Evolutionary conservation across 2,797 vertebrate species (phyloP).

Genomic region (Mus minutoides): DNA sequence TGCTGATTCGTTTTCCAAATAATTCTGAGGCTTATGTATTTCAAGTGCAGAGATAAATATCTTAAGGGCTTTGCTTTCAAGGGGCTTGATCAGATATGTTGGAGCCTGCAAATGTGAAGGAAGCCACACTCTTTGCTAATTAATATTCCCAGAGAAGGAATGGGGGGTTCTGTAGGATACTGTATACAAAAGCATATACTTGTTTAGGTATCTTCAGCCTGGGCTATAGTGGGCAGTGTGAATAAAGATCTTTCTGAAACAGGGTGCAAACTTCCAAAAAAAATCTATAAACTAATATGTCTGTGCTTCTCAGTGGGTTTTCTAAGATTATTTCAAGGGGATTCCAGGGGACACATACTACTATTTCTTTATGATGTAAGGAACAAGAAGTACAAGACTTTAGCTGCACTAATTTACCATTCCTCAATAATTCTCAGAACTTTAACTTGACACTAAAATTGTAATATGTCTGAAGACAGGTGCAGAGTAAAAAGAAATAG

Average conservation of each 20-base stretch:
- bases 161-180: background rate
- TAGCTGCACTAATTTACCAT: background rate
- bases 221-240: background rate
- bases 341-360: background rate
- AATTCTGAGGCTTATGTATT: background rate
- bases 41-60: background rate
- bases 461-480: background rate
- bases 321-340: background rate
- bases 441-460: background rate
- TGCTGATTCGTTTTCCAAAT: background rate
- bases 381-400: background rate
- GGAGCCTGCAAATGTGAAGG: background rate
- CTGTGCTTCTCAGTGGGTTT: background rate
- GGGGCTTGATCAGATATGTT: background rate
- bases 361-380: background rate
- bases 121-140: background rate
- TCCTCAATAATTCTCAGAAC: background rate
- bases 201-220: fast-evolving
- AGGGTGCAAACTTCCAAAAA: background rate
- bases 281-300: background rate
- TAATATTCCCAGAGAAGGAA: background rate
- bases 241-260: background rate
- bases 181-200: background rate
- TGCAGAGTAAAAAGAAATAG: background rate
- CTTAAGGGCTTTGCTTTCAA: background rate